Base-by-base conservation (phyloP, 2,888 invertebrate species). In the Agonopterix alstromeriana region DNA sequence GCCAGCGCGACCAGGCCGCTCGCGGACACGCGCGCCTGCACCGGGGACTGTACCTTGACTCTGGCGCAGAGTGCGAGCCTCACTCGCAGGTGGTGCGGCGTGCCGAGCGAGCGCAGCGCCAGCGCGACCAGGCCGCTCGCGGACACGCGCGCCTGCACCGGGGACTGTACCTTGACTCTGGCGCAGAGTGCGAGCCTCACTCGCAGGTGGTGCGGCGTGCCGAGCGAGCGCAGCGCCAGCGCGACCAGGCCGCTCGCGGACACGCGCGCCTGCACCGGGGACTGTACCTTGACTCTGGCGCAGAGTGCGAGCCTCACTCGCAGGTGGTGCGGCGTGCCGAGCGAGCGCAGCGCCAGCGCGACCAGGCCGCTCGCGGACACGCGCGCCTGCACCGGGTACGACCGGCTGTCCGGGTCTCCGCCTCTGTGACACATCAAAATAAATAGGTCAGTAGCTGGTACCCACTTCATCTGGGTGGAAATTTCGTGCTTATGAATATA, bases 151-250 rank as follows among this genome's bases (percentile, higher is more conserved):
- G n/a, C n/a, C n/a, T n/a, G n/a, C n/a, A n/a, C n/a, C n/a, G n/a
- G n/a, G n/a, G n/a, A n/a, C n/a, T n/a, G n/a, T n/a, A n/a, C n/a
- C n/a, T n/a, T n/a, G n/a, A n/a, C n/a, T n/a, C 14, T 14, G 14
- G 80, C 67, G 71, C 92, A 92, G 46, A 92, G 77, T 2, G 85
- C 82, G 60, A 91, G 86, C 46, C 92, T 82, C 44, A 90, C 87
- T 45, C 90, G 83, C 54, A 91, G 60, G 60, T 84, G 90, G 35
- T 77, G 67, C 41, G 82, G 81, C 52, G 90, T 72, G 45, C 91
- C 88, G 51, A 95, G 79, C 76, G 94, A 93, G 8, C 93, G 92
- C 56, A 96, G 76, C 46, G 95, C 90, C 63, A 96, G 94, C 59
- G 92, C 17, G 48, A 93, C 80, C 49, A 95, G 78, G 67, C 93